phyloP scores from a whole-genome alignment of 2,797 vertebrate genomes.

The Hirundo rustica region DNA sequence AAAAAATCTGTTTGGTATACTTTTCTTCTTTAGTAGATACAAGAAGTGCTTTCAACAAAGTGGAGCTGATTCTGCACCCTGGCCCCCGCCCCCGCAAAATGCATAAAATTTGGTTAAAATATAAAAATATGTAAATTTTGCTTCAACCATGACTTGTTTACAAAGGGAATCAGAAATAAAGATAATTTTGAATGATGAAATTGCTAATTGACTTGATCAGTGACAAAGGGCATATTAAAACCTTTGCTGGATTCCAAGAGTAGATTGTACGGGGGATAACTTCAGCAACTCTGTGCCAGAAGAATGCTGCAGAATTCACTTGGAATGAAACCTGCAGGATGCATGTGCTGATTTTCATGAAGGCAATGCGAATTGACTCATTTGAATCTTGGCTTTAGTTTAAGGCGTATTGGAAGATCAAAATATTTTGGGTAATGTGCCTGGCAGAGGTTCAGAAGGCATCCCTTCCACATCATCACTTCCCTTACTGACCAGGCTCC shows the following conservation, averaged over 20 bases:
- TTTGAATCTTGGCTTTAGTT: conserved; percentile 10
- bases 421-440: conserved; percentile 2
- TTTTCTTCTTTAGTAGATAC: conserved; percentile 24
- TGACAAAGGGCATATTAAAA: conserved; percentile 50
- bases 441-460: not conserved
- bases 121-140: conserved; percentile 22
- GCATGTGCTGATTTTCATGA: not conserved
- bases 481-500: not conserved
- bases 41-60: not conserved
- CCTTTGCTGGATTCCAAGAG: not conserved
- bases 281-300: not conserved
- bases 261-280: not conserved
- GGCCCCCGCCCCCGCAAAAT: not conserved
- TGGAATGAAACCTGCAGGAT: not conserved
- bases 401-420: not conserved
- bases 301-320: not conserved
- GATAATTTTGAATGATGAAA: conserved; percentile 67
- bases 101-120: conserved; percentile 22
- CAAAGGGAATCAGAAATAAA: conserved; percentile 52
- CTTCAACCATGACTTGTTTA: conserved; percentile 32
- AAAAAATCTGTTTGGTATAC: not conserved
- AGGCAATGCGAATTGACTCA: not conserved
- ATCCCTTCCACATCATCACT: not conserved
- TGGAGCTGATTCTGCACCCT: not conserved
- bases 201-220: conserved; percentile 52